Conservation (phyloP, 2,888 invertebrate species). For the Tipula helvola region DNA sequence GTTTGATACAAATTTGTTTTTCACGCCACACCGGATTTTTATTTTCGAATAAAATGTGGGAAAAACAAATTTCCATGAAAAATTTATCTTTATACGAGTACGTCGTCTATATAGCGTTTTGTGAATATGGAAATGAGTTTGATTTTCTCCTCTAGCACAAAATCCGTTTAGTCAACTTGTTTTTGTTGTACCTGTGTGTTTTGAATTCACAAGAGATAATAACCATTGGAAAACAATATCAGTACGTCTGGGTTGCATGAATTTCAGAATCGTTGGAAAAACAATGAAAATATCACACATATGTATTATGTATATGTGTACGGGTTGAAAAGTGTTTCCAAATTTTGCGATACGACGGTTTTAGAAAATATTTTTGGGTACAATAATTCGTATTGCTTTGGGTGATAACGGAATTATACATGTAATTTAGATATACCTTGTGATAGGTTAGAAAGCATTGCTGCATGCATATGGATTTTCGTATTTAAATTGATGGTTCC, state of each 20-base stretch:
- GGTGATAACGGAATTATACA: too few species aligned
- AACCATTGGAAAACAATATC: background rate
- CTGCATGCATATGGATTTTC: too few species aligned
- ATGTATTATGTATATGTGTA: too few species aligned
- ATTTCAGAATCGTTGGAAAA: background rate
- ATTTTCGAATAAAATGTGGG: background rate
- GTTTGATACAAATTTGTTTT: background rate
- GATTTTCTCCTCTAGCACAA: background rate
- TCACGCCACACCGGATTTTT: background rate
- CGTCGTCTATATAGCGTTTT: background rate
- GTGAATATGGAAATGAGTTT: background rate
- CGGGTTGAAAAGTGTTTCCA: too few species aligned
- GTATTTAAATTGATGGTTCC: too few species aligned
- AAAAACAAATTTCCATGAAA: background rate
- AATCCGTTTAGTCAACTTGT: background rate
- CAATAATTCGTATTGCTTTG: too few species aligned
- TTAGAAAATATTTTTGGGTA: background rate
- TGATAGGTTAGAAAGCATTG: too few species aligned
- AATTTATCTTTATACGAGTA: background rate
- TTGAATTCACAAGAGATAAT: background rate
- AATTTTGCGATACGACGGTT: background rate
- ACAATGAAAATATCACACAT: background rate
- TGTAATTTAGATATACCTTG: too few species aligned
- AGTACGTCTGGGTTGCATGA: background rate
- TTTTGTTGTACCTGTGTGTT: background rate